These are phyloP conservation scores for Thereva unica DNA, from an alignment of 2,888 invertebrate genomes.

Conservation along the genomic window DNA sequence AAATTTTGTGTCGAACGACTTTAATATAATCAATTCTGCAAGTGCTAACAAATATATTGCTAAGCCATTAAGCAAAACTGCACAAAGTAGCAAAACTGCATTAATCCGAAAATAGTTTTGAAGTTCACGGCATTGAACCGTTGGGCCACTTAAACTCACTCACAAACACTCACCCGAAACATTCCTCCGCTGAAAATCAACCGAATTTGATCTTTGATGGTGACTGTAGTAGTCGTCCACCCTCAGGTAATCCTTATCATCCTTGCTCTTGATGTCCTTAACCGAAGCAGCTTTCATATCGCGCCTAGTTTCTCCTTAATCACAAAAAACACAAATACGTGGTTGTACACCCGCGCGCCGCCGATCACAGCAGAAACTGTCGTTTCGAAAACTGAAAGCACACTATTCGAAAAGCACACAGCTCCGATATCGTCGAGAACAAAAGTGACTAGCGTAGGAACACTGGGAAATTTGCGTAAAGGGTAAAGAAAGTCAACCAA, in stretches of 20 bases:
- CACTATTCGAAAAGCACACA: too few species aligned
- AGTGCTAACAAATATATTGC: too few species aligned
- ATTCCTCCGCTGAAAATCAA: conserved; percentile 12
- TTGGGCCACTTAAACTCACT: not conserved
- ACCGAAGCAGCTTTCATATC: not conserved
- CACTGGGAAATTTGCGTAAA: conserved; percentile 7
- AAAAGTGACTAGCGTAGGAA: not conserved
- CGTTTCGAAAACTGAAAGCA: too few species aligned
- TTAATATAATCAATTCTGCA: too few species aligned
- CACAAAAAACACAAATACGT: too few species aligned
- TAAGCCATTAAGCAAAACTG: too few species aligned
- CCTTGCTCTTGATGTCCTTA: not conserved
- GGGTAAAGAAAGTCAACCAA: conserved; percentile 15
- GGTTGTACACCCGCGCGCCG: too few species aligned
- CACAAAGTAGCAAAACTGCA: not conserved
- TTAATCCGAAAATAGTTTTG: not conserved
- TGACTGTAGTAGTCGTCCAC: conserved; percentile 4
- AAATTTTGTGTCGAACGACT: too few species aligned
- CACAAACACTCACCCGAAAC: conserved; percentile 16
- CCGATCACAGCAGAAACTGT: too few species aligned
- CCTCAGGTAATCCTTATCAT: conserved; percentile 22
- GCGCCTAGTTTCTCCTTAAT: too few species aligned
- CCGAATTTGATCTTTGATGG: conserved; percentile 9
- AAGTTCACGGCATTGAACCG: not conserved
- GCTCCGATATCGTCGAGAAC: too few species aligned